phyloP scores from a whole-genome alignment of 2,113 vertebrate genomes.

The Archocentrus centrarchus region DNA sequence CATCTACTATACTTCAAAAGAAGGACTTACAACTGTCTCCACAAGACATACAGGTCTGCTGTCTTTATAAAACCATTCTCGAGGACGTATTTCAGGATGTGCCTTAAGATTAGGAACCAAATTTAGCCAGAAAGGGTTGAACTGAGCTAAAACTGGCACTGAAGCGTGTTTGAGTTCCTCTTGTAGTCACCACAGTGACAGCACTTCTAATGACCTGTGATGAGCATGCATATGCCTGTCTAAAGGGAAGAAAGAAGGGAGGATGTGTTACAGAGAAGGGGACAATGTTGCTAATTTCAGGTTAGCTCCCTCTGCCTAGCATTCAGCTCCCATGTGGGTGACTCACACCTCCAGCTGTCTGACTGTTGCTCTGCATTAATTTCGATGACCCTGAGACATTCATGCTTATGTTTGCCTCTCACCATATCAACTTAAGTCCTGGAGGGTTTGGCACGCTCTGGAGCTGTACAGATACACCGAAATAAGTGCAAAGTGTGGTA shows the following conservation, averaged over 20 bases:
- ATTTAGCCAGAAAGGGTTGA: neutral
- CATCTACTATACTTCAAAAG: neutral
- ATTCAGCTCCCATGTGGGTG: conserved; percentile 22
- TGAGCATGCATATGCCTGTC: conserved; percentile 38
- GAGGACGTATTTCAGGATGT: neutral
- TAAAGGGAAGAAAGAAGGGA: neutral
- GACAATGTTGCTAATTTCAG: conserved; percentile 38
- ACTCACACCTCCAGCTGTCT: conserved; percentile 36
- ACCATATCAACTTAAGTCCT: conserved; percentile 25
- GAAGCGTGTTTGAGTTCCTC: conserved; percentile 42
- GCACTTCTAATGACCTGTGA: conserved; percentile 60
- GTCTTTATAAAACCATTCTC: neutral
- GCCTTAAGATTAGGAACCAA: neutral
- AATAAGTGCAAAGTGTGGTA: neutral
- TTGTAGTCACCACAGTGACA: conserved; percentile 54
- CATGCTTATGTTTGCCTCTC: conserved; percentile 55
- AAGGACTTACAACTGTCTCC: neutral
- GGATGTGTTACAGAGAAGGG: conserved; percentile 26
- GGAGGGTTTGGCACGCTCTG: neutral
- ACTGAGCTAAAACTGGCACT: conserved; percentile 21
- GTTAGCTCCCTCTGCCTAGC: conserved; percentile 33
- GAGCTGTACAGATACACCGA: neutral
- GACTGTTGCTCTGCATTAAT: conserved; percentile 56
- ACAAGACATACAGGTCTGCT: neutral
- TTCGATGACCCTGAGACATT: conserved; percentile 51